A percentile compares a stretch with the other conserved stretches of the same genome.
These are phyloP conservation scores for Melinopterus prodromus DNA, from an alignment of 2,888 invertebrate genomes.

Conservation along the genomic window DNA sequence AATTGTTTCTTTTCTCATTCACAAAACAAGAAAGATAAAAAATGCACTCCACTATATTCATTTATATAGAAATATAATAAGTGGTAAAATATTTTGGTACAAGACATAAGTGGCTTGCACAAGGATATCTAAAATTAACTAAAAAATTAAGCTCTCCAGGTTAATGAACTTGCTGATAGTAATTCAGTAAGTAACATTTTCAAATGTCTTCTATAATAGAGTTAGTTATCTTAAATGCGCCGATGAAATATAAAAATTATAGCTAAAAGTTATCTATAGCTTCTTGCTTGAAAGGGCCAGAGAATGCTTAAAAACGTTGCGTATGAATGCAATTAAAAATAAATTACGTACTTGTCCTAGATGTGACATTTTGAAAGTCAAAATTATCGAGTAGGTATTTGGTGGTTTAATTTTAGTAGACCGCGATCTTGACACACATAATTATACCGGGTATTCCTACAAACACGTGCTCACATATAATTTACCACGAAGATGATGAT, in stretches of 20 bases:
- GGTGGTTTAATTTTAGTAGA: not conserved
- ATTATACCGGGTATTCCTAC: not conserved
- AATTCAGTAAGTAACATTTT: too few relatives aligned
- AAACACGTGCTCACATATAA: slow-evolving; percentile 9
- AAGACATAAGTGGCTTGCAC: too few relatives aligned
- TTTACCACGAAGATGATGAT: slow-evolving; percentile 1
- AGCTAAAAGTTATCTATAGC: too few relatives aligned
- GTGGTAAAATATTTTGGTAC: too few relatives aligned
- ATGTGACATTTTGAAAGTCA: not conserved
- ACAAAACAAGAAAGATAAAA: not conserved
- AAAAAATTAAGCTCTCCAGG: too few relatives aligned
- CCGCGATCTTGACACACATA: slow-evolving; percentile 20
- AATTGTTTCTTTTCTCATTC: not conserved
- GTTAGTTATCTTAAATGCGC: too few relatives aligned
- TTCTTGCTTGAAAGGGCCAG: not conserved
- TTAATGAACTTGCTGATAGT: too few relatives aligned
- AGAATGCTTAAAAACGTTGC: not conserved
- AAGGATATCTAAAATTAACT: too few relatives aligned
- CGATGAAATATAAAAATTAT: too few relatives aligned
- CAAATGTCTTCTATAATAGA: too few relatives aligned
- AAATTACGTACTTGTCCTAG: not conserved
- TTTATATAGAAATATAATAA: too few relatives aligned
- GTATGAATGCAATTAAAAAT: not conserved
- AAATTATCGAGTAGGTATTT: not conserved
- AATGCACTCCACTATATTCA: too few relatives aligned